Percentiles rank a stretch among this genome's conserved stretches.
These are phyloP conservation scores for Pachymerium ferrugineum DNA, from an alignment of 2,888 invertebrate species.

Conservation along the genomic window DNA sequence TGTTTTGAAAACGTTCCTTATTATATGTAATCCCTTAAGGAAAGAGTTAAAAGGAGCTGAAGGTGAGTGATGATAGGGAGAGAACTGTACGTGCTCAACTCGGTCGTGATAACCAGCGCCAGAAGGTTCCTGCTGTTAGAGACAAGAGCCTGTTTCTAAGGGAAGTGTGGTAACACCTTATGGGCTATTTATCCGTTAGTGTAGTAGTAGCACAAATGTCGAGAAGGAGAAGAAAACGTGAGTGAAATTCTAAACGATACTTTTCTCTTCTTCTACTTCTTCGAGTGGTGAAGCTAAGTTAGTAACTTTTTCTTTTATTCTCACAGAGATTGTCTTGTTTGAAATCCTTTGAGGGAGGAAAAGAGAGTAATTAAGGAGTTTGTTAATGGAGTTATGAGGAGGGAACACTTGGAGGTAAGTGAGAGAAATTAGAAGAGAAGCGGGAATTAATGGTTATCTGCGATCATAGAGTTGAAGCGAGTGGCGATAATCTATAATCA, in stretches of 20 bases:
- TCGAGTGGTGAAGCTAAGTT: neutral
- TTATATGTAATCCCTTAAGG: neutral
- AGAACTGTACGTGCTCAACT: neutral
- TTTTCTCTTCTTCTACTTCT: neutral
- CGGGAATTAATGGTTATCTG: neutral
- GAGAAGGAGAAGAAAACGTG: neutral
- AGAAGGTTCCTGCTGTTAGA: neutral
- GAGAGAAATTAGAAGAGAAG: neutral
- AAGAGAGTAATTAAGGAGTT: neutral
- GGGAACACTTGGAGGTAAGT: neutral
- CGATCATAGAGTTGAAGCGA: neutral
- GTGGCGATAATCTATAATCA: neutral
- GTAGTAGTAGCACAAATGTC: neutral
- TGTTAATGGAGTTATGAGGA: neutral
- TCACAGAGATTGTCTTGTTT: neutral
- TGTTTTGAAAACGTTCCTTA: neutral
- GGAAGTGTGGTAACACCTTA: neutral
- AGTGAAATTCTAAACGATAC: neutral
- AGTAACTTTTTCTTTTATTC: neutral
- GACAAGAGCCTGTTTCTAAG: neutral
- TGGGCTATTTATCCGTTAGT: too few relatives aligned
- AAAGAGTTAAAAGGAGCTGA: neutral
- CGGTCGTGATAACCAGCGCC: neutral
- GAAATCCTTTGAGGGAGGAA: neutral
- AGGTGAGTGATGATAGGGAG: neutral